These are phyloP conservation scores for Blastobasis adustella DNA, from an alignment of 2,888 invertebrate species.

Conservation along the genomic window DNA sequence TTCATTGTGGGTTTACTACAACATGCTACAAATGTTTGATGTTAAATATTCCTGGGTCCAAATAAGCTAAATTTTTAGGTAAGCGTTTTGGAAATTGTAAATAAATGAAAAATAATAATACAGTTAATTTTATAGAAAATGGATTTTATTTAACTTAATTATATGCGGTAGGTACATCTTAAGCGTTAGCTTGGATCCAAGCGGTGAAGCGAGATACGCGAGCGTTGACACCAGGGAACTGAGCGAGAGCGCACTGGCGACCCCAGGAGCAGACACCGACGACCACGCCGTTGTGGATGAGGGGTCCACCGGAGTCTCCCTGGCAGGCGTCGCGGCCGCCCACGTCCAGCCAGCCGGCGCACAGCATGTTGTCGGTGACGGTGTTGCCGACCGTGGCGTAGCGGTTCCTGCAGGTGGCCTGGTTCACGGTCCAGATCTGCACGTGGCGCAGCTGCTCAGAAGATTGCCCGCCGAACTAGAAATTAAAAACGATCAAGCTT, in stretches of 20 bases:
- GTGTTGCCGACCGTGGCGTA: slow-evolving; percentile 22
- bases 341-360: slow-evolving; percentile 36
- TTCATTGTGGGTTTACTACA: too few species aligned
- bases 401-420: slow-evolving; percentile 22
- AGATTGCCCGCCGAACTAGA: slow-evolving; percentile 18
- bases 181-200: slow-evolving; percentile 39
- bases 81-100: background rate
- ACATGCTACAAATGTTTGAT: too few species aligned
- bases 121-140: background rate
- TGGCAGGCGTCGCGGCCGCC: slow-evolving; percentile 52
- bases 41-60: too few species aligned
- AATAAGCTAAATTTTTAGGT: too few species aligned
- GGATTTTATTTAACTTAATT: background rate
- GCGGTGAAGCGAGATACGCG: slow-evolving; percentile 31
- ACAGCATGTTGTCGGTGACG: slow-evolving; percentile 34
- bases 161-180: slow-evolving; percentile 12
- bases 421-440: slow-evolving; percentile 31
- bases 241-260: slow-evolving; percentile 23
- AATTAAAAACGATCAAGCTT: background rate
- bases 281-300: slow-evolving; percentile 32
- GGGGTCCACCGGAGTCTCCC: slow-evolving; percentile 46
- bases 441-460: slow-evolving; percentile 37
- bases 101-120: background rate
- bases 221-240: slow-evolving; percentile 38
- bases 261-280: slow-evolving; percentile 45